phyloP scores from a whole-genome alignment of 2,113 vertebrate genomes.

The Chaetura pelagica region DNA sequence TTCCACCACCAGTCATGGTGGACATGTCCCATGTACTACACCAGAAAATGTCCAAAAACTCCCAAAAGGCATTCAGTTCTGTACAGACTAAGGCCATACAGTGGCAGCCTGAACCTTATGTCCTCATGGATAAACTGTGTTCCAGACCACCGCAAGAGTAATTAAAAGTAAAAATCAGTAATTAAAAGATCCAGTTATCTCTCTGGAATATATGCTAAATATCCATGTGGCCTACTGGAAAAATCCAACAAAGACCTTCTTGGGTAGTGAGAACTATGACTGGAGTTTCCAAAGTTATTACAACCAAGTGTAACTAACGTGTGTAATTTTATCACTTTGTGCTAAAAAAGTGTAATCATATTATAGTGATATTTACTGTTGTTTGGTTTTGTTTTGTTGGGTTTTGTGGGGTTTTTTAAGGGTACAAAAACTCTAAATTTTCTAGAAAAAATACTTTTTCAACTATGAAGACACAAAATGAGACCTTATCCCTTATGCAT shows the following conservation, averaged over 20 bases:
- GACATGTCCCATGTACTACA: not conserved
- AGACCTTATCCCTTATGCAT: constrained; percentile 72
- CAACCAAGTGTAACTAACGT: not conserved
- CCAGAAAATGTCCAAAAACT: not conserved
- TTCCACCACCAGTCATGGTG: not conserved
- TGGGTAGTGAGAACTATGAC: not conserved
- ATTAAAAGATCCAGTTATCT: not conserved
- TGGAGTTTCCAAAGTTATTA: constrained; percentile 39
- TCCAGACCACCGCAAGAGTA: not conserved
- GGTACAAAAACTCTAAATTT: constrained; percentile 51
- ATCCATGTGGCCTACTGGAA: not conserved
- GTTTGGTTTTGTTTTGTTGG: not conserved
- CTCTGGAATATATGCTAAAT: not conserved
- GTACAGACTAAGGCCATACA: not conserved
- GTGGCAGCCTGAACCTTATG: not conserved
- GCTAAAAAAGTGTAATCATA: not conserved
- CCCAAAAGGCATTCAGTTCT: not conserved
- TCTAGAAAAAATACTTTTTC: constrained; percentile 51
- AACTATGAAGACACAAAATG: constrained; percentile 72
- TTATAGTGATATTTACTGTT: constrained; percentile 56
- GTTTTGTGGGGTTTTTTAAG: not conserved
- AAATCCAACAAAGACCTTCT: not conserved
- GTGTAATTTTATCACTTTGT: constrained; percentile 45
- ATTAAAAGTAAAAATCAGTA: not conserved
- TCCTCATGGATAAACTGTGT: not conserved